Percentiles rank a stretch among this genome's conserved stretches.
phyloP scores from a whole-genome alignment of 2,888 invertebrate genomes.

The Electrophaes corylata region DNA sequence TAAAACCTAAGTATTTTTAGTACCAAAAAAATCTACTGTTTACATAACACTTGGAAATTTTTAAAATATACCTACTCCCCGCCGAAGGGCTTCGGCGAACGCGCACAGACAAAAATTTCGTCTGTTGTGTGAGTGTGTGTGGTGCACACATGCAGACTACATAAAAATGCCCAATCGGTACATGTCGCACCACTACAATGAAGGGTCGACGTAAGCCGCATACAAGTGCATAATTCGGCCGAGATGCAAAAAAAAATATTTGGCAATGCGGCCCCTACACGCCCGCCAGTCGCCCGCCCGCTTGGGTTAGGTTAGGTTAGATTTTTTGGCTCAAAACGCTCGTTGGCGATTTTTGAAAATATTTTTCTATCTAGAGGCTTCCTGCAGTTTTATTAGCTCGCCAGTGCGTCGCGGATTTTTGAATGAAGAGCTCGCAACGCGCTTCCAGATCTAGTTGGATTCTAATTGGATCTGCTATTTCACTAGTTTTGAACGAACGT shows the following conservation, averaged over 20 bases:
- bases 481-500: constrained; percentile 61
- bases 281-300: constrained; percentile 83
- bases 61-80: constrained; percentile 70
- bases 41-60: constrained; percentile 79
- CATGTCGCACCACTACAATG: constrained; percentile 83
- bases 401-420: constrained; percentile 76
- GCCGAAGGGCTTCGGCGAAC: constrained; percentile 69
- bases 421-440: constrained; percentile 67
- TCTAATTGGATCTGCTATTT: constrained; percentile 63
- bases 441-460: constrained; percentile 53
- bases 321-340: constrained; percentile 84
- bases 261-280: constrained; percentile 85
- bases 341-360: constrained; percentile 79
- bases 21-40: constrained; percentile 73
- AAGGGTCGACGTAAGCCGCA: constrained; percentile 84
- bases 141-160: constrained; percentile 69
- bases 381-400: constrained; percentile 65
- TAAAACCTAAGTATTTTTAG: constrained; percentile 79
- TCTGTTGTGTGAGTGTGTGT: constrained; percentile 67
- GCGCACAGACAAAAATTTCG: constrained; percentile 75
- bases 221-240: constrained; percentile 85
- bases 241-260: constrained; percentile 85
- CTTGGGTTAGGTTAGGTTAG: constrained; percentile 84
- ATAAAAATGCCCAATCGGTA: constrained; percentile 81
- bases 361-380: constrained; percentile 69